Evolutionary conservation across 1,140 invertebrate species (phyloP), one percentile per base, ranked within the genome.

Genomic region (Limonius californicus): DNA sequence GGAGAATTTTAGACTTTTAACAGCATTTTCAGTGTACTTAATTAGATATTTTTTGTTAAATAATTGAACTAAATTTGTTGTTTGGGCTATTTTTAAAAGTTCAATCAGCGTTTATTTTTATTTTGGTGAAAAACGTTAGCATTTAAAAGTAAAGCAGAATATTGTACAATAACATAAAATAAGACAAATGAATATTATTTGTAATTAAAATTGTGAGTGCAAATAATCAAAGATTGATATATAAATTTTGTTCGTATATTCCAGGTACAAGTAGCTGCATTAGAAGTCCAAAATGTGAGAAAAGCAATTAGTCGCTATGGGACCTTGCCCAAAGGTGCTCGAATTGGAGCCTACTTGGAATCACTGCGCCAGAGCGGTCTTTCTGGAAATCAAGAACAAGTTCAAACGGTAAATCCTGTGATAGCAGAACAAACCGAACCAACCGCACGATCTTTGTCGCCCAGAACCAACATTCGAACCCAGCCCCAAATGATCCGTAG

Each of bases 231-330:
- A n/a, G n/a, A n/a, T n/a, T n/a, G n/a, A n/a, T n/a, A n/a, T n/a
- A n/a, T n/a, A n/a, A n/a, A n/a, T n/a, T 21, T 21, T 3, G 6
- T 45, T 15, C 42, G 12, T 23, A 16, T 55, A 2, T 56, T 62
- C 53, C n/a, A 62, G 61, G 61, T 62, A 15, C 85, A 87, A 74
- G 90, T 95, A 57, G 92, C 91, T 64, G 91, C 94, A 12, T 80
- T 98, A 62, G 95, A 98, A 80, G 94, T 97, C 65, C 92, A 97
- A 78, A 98, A 98, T 82, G 94, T 98, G 57, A 92, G 95, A 72
- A 87, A 93, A 67, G 94, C 94, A 4, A 97, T 97, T 58, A 97
- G 94, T 78, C 85, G 94, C n/a, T 98, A 97, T 75, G 96, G 96
- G 3, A 98, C 97, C 9, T 74, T 95, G 61, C 96, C 96, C 0